Conservation (phyloP, 1,140 invertebrate genomes). For the Colletes latitarsis region DNA sequence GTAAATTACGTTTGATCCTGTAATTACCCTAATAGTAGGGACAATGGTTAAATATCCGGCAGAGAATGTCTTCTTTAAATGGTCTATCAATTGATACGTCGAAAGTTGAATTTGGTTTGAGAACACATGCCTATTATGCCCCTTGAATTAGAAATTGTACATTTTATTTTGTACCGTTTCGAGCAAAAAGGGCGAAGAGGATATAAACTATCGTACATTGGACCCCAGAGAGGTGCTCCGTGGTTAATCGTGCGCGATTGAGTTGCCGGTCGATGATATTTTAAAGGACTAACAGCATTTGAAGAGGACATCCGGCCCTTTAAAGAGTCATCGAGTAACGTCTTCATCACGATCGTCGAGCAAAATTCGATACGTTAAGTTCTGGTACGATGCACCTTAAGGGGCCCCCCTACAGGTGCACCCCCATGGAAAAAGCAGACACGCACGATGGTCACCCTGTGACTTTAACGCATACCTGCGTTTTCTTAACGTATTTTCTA, state of each 20-base stretch:
- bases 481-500: conserved; percentile 64
- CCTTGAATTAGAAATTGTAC: too few relatives aligned
- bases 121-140: too few relatives aligned
- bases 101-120: too few relatives aligned
- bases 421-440: conserved; percentile 23
- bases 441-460: conserved; percentile 26
- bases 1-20: too few relatives aligned
- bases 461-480: conserved; percentile 61
- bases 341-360: conserved; percentile 62
- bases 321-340: conserved; percentile 63
- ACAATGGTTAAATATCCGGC: too few relatives aligned
- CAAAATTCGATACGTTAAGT: conserved; percentile 1
- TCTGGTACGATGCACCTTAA: conserved; percentile 36
- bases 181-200: too few relatives aligned
- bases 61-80: too few relatives aligned
- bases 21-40: too few relatives aligned
- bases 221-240: too few relatives aligned
- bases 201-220: too few relatives aligned
- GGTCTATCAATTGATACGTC: too few relatives aligned
- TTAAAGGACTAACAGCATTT: conserved; percentile 28
- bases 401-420: conserved; percentile 70
- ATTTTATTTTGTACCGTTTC: too few relatives aligned
- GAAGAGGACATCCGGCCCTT: conserved; percentile 55
- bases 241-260: neutral
- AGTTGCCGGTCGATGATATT: conserved; percentile 23